Percentiles rank a stretch among this genome's conserved stretches.
phyloP scores from a whole-genome alignment of 1,140 invertebrate species.

The Leptinotarsa undecemlineata region DNA sequence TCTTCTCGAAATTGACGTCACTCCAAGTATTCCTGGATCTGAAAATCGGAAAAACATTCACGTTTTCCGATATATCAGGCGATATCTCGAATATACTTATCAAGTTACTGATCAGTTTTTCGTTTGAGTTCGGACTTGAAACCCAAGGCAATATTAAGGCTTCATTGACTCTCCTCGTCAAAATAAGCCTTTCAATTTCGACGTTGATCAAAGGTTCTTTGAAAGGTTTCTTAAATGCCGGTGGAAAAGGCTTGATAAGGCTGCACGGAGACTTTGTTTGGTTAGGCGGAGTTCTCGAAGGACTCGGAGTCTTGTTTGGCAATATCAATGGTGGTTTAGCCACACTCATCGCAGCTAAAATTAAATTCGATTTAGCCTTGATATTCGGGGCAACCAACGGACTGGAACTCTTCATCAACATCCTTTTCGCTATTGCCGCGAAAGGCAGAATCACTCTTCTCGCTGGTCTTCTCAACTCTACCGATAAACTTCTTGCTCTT shows the following conservation, averaged over 20 bases:
- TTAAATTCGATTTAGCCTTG: constrained; percentile 2
- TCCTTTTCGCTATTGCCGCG: constrained; percentile 3
- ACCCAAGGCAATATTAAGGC: background rate
- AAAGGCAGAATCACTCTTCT: constrained; percentile 6
- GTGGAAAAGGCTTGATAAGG: background rate
- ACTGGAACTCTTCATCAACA: constrained; percentile 18
- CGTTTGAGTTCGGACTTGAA: background rate
- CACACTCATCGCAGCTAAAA: constrained; percentile 12
- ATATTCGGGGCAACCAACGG: constrained; percentile 13
- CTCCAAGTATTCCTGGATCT: constrained; percentile 12
- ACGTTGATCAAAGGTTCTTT: constrained; percentile 3
- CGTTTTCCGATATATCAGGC: background rate
- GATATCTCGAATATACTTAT: background rate
- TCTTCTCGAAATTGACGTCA: constrained; percentile 9
- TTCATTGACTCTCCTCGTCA: constrained; percentile 6
- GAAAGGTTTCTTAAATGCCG: background rate
- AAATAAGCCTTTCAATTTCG: background rate
- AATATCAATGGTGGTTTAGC: constrained; percentile 16
- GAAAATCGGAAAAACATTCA: constrained; percentile 11
- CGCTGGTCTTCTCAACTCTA: constrained; percentile 9
- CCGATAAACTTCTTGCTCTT: background rate
- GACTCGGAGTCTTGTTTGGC: constrained; percentile 8
- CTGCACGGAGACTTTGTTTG: constrained; percentile 15
- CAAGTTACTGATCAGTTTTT: constrained; percentile 11
- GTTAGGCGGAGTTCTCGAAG: constrained; percentile 5